Base-by-base conservation (phyloP, 2,888 invertebrate genomes). In the Pollenia angustigena region DNA sequence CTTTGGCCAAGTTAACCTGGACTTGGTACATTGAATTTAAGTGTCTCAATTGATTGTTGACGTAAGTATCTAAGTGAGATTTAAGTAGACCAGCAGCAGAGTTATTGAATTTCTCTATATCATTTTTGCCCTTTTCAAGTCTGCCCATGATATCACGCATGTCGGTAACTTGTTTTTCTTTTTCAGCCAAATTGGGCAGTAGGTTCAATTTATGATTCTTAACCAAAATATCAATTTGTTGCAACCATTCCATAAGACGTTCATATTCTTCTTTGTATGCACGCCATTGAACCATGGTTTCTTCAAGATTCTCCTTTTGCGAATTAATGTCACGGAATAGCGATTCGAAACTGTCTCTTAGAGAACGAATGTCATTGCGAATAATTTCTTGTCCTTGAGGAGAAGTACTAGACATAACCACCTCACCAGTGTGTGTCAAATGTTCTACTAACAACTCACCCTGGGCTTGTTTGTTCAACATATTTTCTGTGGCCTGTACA, bases 231-330 rank as follows among this genome's bases (percentile, higher is more conserved):
- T 98, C 98, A 90, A 97, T 97, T 92, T 98, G 98, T 91, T 98
- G 98, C 46, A 98, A 93, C 98, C 98, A 98, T 92, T 98, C 98
- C 72, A 97, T 97, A 16, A 98, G 94, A 85, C 97, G 95, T 92
- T 98, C 98, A 91, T 97, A 98, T 93, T 98, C 98, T 91, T 98
- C 98, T 93, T 98, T 98, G 93, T 97, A 98, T 86, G 97, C 97
- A 79, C 97, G 95, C 97, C 98, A 97, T 90, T 97, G 97, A 75
- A 95, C 95, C 84, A 98, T 95, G 4, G 96, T 97, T 3, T 95
- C 95, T 93, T 97, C 97, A 23, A 98, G 92, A 91, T 97, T 96
- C 89, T 96, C 96, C 91, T 98, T 97, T 92, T 98, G 97, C 90
- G 97, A 95, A 90, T 96, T 96, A 50, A 98, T 96, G 91, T 98